A percentile compares a stretch with the other conserved stretches of the same genome.
Conservation (phyloP, 2,888 invertebrate genomes). For the Copidosoma aretas region DNA sequence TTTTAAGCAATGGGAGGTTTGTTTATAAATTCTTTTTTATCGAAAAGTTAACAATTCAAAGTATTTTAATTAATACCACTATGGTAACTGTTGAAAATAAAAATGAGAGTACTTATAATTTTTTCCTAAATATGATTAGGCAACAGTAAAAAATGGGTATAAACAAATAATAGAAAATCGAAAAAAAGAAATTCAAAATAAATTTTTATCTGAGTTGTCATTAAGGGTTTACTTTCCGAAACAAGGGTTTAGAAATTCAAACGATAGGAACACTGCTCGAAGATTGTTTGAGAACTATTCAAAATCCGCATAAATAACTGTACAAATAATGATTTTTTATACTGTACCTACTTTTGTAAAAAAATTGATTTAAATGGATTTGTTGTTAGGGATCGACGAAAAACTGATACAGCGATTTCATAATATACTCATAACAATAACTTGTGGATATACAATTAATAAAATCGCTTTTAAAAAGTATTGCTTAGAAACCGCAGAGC, state of each 20-base stretch:
- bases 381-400: conserved; percentile 23
- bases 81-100: too few species aligned
- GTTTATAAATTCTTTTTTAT: too few species aligned
- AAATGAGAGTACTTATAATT: too few species aligned
- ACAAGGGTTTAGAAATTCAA: too few species aligned
- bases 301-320: conserved; percentile 24
- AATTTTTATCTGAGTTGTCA: too few species aligned
- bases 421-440: conserved; percentile 12
- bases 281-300: conserved; percentile 14
- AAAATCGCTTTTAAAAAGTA: conserved; percentile 7
- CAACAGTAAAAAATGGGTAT: conserved; percentile 11
- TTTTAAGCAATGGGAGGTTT: too few species aligned
- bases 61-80: neutral
- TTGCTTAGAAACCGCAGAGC: too few species aligned
- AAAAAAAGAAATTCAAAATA: conserved; percentile 12
- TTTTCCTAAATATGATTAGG: neutral
- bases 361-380: too few species aligned
- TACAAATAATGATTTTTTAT: conserved; percentile 1
- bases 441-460: conserved; percentile 10
- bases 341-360: too few species aligned
- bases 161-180: conserved; percentile 8
- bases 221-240: too few species aligned
- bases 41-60: too few species aligned
- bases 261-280: conserved; percentile 16
- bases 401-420: conserved; percentile 2